Conservation (phyloP, 2,113 vertebrate genomes). For the Ibidorhyncha struthersii region DNA sequence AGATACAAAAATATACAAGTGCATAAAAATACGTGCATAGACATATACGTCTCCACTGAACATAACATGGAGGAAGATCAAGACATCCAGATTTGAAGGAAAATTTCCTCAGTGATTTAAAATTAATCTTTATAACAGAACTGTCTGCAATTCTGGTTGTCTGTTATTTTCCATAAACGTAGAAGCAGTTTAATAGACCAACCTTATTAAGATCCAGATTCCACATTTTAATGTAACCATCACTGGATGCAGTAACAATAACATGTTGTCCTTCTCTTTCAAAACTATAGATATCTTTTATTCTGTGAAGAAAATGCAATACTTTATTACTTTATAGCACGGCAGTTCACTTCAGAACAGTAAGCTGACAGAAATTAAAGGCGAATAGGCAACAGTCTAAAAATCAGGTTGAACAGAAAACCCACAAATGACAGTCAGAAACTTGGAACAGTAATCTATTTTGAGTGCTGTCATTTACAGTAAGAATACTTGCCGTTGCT, state of each 20-base stretch:
- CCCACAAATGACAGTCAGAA: not conserved
- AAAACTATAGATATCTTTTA: slow-evolving; percentile 89
- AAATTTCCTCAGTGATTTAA: not conserved
- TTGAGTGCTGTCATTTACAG: not conserved
- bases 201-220: slow-evolving; percentile 83
- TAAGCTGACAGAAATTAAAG: not conserved
- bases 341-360: not conserved
- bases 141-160: not conserved
- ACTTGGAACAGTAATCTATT: not conserved
- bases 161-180: not conserved
- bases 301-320: slow-evolving; percentile 69
- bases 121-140: not conserved
- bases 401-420: not conserved
- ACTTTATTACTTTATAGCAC: not conserved
- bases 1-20: not conserved
- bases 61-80: not conserved
- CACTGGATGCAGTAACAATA: slow-evolving; percentile 92
- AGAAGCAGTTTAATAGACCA: not conserved
- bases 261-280: slow-evolving; percentile 77
- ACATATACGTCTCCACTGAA: not conserved
- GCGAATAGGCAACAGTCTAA: not conserved
- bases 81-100: not conserved
- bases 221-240: slow-evolving; percentile 96
- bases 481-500: not conserved
- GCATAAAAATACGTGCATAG: not conserved